Base-by-base conservation (phyloP, 2,797 vertebrate genomes). In the Ambastaia sidthimunki region DNA sequence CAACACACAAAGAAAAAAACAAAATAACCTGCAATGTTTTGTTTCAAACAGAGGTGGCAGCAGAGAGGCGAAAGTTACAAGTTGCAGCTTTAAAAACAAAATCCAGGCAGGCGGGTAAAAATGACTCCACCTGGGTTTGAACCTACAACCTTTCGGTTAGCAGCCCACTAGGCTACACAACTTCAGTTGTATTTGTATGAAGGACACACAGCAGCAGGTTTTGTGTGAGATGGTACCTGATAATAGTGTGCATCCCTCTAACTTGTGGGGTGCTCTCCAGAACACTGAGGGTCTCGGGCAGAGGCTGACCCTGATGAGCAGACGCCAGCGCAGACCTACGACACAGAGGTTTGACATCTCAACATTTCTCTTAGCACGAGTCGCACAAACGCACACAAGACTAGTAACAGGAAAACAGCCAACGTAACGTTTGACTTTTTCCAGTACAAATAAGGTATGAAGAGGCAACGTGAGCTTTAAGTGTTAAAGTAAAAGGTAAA, bases 171-270 rank as follows among this genome's bases (percentile, higher is more conserved):
- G 50, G 50, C 54, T 21, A 55, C 54, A 55, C n/a, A 9, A 55
- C 54, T 3, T 15, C 16, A 31, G 31, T 34, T 31, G 7, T 31
- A 12, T 57, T 23, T 57, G 3, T 4, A 23, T 4, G 10, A 12
- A 0, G 10, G 19, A 21, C 10, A 34, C n/a, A 23, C 18, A 34
- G 25, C 13, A 1, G 11, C 3, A 10, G 3, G 4, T 0, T 15
- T 15, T 18, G 3, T 9, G 19, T 6, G 7, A 28, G 21, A 7
- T 2, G 60, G 15, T 84, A 97, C 96, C 96, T 94, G 93, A 97
- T 97, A 89, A 97, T 97, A 74, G 96, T 97, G 93, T 97, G 96
- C 95, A 97, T 94, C 84, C 96, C 95, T 0, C 94, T 93, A 84
- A 96, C 96, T 90, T 97, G 96, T 0, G 96, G 95, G 0, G 94